Evolutionary conservation across 1,140 invertebrate genomes (phyloP), one percentile per base, ranked within the genome.

Genomic region (Chlorops oryzae): DNA sequence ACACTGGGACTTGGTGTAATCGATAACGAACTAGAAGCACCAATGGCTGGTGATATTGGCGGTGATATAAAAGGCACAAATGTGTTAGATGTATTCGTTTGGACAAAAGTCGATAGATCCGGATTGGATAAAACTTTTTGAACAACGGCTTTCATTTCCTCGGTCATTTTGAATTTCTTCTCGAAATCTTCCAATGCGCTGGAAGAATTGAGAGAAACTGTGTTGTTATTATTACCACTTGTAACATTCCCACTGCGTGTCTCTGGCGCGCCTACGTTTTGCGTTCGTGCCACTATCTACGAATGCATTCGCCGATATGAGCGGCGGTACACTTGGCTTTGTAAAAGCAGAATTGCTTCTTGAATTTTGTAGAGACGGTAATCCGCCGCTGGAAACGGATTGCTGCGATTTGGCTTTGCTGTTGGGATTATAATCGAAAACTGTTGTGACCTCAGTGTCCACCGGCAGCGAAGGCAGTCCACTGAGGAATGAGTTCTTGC

Each of bases 41-140:
- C 60, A 50, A 61, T 61, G 1, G 66, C 59, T 12, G 66, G 66
- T 13, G 66, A 70, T 51, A 70, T 70, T 2, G 66, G 66, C n/a
- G 66, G 66, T 15, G 66, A 70, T 21, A 70, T 70, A 28, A 70
- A 55, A 18, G 65, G 62, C 15, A 64, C 50, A 52, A 63, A 21
- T 40, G 18, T 59, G 40, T 59, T 55, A 15, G 63, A 51, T 24
- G 48, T 55, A 50, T 69, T 70, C 1, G 66, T 70, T 20, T 70
- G 66, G 44, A 70, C 69, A 22, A 61, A 70, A 1, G 66, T 70
- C 13, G 67, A 70, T 24, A 70, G 52, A 57, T 69, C 67, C 13
- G 67, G 67, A 62, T 70, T 70, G 46, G 67, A 63, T 22, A 70
- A 34, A 6, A 70, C 67, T 38, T 70, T 70, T 44, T 69, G 67